A percentile compares a stretch with the other conserved stretches of the same genome.
Conservation (phyloP, 2,113 vertebrate species). For the Origma solitaria region DNA sequence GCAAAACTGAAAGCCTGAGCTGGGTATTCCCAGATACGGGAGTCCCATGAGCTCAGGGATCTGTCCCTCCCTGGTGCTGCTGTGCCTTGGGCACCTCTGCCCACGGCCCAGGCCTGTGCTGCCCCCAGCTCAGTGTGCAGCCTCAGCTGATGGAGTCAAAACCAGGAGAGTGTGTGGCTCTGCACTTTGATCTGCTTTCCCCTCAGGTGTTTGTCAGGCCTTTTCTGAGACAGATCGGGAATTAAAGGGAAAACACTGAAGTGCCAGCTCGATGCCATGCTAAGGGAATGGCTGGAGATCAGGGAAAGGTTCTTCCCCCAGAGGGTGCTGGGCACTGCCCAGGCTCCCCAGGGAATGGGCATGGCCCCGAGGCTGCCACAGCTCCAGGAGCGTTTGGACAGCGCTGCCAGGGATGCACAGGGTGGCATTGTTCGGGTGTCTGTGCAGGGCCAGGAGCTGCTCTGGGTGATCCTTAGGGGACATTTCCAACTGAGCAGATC, state of each 20-base stretch:
- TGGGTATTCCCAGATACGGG: no score
- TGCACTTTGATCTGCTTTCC: not conserved
- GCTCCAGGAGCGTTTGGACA: no score
- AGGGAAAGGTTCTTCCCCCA: not conserved
- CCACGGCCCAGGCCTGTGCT: rapidly evolving
- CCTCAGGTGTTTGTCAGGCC: not conserved
- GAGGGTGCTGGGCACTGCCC: not conserved
- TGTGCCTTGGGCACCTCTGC: not conserved
- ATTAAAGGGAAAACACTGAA: not conserved
- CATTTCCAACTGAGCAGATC: rapidly evolving
- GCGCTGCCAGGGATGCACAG: not conserved
- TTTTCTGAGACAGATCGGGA: not conserved
- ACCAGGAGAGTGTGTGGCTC: not conserved
- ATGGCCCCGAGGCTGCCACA: no score
- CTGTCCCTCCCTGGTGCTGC: no score
- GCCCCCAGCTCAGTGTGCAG: not conserved
- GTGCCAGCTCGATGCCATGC: not conserved
- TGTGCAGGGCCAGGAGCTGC: not conserved
- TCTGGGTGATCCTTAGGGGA: rapidly evolving
- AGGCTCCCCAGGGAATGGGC: not conserved
- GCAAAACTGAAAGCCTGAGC: not conserved
- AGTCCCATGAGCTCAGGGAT: rapidly evolving
- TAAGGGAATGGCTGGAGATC: no score
- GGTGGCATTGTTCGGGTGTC: not conserved
- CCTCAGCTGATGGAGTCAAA: not conserved